A percentile compares a stretch with the other conserved stretches of the same genome.
phyloP scores from a whole-genome alignment of 2,888 invertebrate species.

The Cephus rjabovi region DNA sequence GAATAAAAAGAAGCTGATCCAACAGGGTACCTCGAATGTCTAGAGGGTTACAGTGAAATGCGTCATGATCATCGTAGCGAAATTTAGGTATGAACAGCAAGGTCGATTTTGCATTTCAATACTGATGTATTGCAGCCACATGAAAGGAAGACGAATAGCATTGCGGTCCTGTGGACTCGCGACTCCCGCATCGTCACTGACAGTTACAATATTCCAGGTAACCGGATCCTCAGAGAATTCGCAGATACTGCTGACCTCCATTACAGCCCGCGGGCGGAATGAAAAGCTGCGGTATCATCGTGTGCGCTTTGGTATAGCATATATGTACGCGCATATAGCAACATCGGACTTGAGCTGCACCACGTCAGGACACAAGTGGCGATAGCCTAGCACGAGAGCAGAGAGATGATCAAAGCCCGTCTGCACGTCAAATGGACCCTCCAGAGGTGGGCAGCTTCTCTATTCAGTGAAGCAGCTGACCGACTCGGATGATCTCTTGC shows the following conservation, averaged over 20 bases:
- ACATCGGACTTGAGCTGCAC: constrained; percentile 10
- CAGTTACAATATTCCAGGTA: constrained; percentile 46
- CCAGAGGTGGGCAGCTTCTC: constrained; percentile 28
- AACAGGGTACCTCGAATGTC: neutral
- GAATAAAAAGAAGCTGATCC: neutral
- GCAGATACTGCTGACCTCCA: constrained; percentile 40
- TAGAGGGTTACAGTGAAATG: neutral
- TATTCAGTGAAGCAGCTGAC: constrained; percentile 33
- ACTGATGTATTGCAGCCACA: constrained; percentile 18
- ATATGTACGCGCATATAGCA: neutral
- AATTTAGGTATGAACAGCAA: neutral
- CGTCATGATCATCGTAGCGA: neutral
- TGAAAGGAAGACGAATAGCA: constrained; percentile 46
- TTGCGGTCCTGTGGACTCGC: constrained; percentile 35
- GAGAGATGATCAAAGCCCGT: constrained; percentile 51
- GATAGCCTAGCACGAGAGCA: constrained; percentile 10
- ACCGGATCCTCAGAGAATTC: constrained; percentile 45
- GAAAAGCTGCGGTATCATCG: neutral
- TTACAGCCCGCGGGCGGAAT: constrained; percentile 31
- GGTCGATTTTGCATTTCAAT: neutral
- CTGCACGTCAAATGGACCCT: constrained; percentile 47
- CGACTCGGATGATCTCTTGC: constrained; percentile 36
- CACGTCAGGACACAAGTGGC: constrained; percentile 8
- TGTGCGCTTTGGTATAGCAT: neutral
- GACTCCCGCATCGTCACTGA: constrained; percentile 28